Evolutionary conservation across 2,113 vertebrate genomes (phyloP).

Genomic region (Tupaia tana): DNA sequence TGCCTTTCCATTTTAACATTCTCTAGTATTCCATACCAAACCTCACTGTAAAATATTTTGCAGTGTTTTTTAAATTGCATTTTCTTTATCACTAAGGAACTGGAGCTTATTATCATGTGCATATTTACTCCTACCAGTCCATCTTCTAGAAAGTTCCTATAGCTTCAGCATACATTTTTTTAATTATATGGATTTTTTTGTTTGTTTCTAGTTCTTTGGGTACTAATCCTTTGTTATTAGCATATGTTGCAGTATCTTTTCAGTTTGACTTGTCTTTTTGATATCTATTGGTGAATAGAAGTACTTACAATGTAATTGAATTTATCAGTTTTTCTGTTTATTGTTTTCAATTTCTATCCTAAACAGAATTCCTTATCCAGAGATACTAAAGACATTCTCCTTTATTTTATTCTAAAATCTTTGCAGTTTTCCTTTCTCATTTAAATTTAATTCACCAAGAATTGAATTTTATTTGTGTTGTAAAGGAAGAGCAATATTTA

Average conservation of each 20-base stretch:
- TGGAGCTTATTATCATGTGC: not conserved
- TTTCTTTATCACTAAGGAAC: not conserved
- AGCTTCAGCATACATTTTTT: not conserved
- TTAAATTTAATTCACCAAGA: not conserved
- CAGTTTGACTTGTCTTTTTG: not conserved
- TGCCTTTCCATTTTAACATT: no score
- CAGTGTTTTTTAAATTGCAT: not conserved
- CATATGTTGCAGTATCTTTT: not conserved
- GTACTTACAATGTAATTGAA: not conserved
- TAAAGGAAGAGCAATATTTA: not conserved
- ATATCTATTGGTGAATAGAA: not conserved
- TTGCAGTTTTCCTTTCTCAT: constrained; percentile 20
- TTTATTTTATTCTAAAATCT: constrained; percentile 3
- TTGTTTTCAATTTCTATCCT: not conserved
- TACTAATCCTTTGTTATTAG: not conserved
- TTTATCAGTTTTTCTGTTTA: not conserved
- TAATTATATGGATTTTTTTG: not conserved
- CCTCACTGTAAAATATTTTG: not conserved
- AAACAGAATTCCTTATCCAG: not conserved
- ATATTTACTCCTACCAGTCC: not conserved
- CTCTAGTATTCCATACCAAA: no score
- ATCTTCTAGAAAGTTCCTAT: not conserved
- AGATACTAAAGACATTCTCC: not conserved
- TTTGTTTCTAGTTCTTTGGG: not conserved
- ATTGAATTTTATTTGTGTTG: not conserved